phyloP scores from a whole-genome alignment of 1,140 invertebrate species.

The Dreissena polymorpha region DNA sequence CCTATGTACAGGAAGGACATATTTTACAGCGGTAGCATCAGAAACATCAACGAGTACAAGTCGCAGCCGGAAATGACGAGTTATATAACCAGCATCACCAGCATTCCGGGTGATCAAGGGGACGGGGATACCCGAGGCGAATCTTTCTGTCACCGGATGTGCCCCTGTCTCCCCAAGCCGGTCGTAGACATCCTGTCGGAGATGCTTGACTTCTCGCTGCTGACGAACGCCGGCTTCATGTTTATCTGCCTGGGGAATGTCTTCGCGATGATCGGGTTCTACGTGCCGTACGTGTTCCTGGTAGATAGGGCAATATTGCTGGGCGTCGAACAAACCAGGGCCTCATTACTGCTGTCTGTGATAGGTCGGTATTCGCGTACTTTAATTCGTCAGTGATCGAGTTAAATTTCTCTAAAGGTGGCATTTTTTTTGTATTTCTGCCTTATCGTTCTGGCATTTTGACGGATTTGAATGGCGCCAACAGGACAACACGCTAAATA shows the following conservation, averaged over 20 bases:
- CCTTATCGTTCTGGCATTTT: too few species aligned
- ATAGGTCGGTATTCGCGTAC: slow-evolving; percentile 77
- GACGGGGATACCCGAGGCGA: slow-evolving; percentile 82
- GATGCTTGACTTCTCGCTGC: slow-evolving; percentile 95
- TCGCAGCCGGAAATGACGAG: slow-evolving; percentile 92
- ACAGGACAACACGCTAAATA: too few species aligned
- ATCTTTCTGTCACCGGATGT: slow-evolving; percentile 74
- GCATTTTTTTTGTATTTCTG: too few species aligned
- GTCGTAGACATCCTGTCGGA: slow-evolving; percentile 83
- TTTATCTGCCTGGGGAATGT: slow-evolving; percentile 95
- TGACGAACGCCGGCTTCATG: slow-evolving; percentile 81
- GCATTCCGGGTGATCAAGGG: slow-evolving; percentile 73
- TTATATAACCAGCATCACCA: slow-evolving; percentile 77
- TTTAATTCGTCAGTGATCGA: too few species aligned
- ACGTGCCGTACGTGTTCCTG: slow-evolving; percentile 97
- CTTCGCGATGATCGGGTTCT: slow-evolving; percentile 96
- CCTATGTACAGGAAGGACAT: slow-evolving; percentile 98
- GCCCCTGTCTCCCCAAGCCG: slow-evolving; percentile 89
- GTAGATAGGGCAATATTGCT: slow-evolving; percentile 90
- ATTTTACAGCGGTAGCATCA: slow-evolving; percentile 97
- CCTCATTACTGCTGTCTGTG: slow-evolving; percentile 76
- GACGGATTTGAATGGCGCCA: too few species aligned
- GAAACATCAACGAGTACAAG: slow-evolving; percentile 92
- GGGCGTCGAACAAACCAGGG: slow-evolving; percentile 80
- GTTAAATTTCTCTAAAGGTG: not conserved